A percentile compares a stretch with the other conserved stretches of the same genome.
Evolutionary conservation across 2,888 invertebrate genomes (phyloP).

Genomic region (Hemicrepidius hirtus): DNA sequence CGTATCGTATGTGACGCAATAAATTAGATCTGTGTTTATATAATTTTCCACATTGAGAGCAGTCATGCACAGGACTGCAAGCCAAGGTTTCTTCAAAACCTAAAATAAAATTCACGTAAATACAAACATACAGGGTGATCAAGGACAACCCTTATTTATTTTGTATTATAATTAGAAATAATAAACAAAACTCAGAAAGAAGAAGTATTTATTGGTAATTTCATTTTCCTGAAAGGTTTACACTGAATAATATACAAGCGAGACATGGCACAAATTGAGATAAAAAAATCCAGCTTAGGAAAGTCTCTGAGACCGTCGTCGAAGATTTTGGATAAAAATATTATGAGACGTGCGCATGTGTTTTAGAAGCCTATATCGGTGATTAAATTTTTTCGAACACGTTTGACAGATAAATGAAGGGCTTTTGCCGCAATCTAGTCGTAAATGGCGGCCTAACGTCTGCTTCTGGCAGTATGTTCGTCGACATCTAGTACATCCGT

Average conservation of each 20-base stretch:
- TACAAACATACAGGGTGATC: too few relatives aligned
- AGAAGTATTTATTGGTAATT: too few relatives aligned
- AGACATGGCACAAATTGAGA: too few relatives aligned
- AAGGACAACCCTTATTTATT: too few relatives aligned
- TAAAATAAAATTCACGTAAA: not conserved
- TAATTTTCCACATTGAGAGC: slow-evolving; percentile 81
- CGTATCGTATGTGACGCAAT: slow-evolving; percentile 57
- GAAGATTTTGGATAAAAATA: slow-evolving; percentile 59
- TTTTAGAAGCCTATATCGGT: slow-evolving; percentile 67
- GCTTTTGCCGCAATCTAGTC: slow-evolving; percentile 72
- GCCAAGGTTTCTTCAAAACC: not conserved
- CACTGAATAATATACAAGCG: too few relatives aligned
- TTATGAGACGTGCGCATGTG: slow-evolving; percentile 68
- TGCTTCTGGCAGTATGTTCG: slow-evolving; percentile 70
- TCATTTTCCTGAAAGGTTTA: too few relatives aligned
- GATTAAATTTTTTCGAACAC: slow-evolving; percentile 59
- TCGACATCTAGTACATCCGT: slow-evolving; percentile 67
- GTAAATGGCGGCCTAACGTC: slow-evolving; percentile 70
- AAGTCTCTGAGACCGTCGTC: slow-evolving; percentile 23
- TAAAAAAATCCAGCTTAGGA: too few relatives aligned
- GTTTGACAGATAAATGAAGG: slow-evolving; percentile 63
- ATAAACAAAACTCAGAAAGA: too few relatives aligned
- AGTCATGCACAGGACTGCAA: not conserved
- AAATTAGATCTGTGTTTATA: slow-evolving; percentile 84
- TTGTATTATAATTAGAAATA: too few relatives aligned